Percentiles rank a stretch among this genome's conserved stretches.
phyloP scores from a whole-genome alignment of 2,113 vertebrate genomes.

The Onychorhynchus coronatus region DNA sequence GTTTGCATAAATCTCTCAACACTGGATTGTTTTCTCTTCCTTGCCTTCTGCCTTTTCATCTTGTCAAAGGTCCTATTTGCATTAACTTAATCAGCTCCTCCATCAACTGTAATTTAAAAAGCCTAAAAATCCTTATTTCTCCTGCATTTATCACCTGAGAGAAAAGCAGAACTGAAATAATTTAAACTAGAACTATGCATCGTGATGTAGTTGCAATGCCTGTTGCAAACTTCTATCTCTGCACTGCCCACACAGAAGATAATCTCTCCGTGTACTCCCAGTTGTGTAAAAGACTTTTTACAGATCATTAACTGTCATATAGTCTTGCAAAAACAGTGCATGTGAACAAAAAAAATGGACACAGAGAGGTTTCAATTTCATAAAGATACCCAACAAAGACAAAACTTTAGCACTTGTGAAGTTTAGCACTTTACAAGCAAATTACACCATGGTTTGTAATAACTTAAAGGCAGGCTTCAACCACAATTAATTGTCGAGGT shows the following conservation, averaged over 20 bases:
- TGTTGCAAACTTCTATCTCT: not conserved
- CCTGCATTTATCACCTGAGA: not conserved
- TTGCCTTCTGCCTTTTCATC: not conserved
- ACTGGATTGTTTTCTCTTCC: not conserved
- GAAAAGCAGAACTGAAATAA: not conserved
- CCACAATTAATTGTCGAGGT: not conserved
- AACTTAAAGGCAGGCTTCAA: not conserved
- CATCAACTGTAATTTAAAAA: not conserved
- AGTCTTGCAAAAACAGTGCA: not conserved
- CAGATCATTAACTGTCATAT: not conserved
- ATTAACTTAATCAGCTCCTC: not conserved
- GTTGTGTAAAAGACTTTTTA: not conserved
- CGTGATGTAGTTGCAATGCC: not conserved
- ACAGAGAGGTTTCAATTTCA: not conserved
- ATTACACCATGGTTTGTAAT: not conserved
- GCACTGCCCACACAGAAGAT: not conserved
- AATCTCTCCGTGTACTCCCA: not conserved
- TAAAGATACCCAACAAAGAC: rapidly evolving
- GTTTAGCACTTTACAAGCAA: not conserved
- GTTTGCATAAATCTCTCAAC: not conserved
- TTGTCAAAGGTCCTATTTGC: not conserved
- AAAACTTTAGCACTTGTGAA: not conserved
- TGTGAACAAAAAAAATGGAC: not conserved
- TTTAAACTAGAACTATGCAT: not conserved
- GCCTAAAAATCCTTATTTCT: not conserved